Evolutionary conservation across 2,797 vertebrate genomes (phyloP), one percentile per base, ranked within the genome.

Genomic region (Odontamblyopus lacepedii): DNA sequence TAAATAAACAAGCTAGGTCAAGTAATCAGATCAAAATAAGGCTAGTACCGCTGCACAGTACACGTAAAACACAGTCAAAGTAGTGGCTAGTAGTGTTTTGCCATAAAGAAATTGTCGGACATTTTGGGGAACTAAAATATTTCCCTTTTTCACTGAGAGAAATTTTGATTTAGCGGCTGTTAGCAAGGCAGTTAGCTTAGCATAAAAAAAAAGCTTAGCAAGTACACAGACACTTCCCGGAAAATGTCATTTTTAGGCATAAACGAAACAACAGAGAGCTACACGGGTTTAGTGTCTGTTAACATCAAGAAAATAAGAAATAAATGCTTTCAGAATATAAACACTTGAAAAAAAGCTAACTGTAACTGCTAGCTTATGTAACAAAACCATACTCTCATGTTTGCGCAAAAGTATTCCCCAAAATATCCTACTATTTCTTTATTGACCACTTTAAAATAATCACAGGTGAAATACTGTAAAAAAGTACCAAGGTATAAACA

Each of bases 401-500:
- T 30, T 35, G 73, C 63, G 35, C 70, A 64, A 73, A 56, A 23
- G 53, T 70, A 66, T 74, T 74, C 64, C 30, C 2, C 0, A 50
- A 72, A 77, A 74, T 67, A 35, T 83, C 63, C 74, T 65, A 73
- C 12, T 27, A 35, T 50, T 73, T 41, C 38, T 78, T 74, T 57
- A 71, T 61, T 50, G 60, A 67, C 71, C 69, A 64, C 61, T 55
- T 27, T 32, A 74, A 65, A 29, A 67, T 53, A 73, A 73, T 67
- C 44, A 16, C 32, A 51, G 57, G 35, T 74, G 12, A 65, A 84
- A 82, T 72, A 74, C 72, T 78, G 75, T 78, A 78, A 81, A 76
- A 48, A 78, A 70, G 79, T 88, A 89, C 71, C 80, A 74, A 70
- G 60, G 78, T 59, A 56, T 92, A 91, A 91, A 91, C 87, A 87